Evolutionary conservation across 2,113 vertebrate genomes (phyloP), one percentile per base, ranked within the genome.

Genomic region (Morone chrysops): DNA sequence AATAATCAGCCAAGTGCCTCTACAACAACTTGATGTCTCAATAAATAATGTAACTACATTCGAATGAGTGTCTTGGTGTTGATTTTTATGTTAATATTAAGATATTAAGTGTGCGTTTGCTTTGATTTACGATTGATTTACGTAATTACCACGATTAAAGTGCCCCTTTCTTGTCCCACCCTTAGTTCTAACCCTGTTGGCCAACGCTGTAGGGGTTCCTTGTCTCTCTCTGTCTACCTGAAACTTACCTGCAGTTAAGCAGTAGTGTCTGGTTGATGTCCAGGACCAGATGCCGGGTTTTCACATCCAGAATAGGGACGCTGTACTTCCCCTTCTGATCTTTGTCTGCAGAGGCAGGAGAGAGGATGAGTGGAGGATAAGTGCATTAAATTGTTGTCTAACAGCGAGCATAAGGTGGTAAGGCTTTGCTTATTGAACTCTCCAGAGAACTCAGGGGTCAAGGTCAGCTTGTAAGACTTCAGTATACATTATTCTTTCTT

Each of bases 161-260:
- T 31, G 31, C 31, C 31, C 31, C 31, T 43, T 43, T 20, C 12
- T 56, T 71, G 50, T n/a, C 16, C 41, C 17, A 65, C 16, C 8
- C 20, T 20, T 31, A 50, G 12, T 6, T 60, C n/a, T 12, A 20
- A 11, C 10, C 11, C 9, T 0, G 2, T 10, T 50, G 7, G 8
- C 11, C 41, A 50, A 7, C 59, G n/a, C 31, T 31, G 31, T n/a
- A 6, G 6, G 22, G 22, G 22, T 51, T 13, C 18, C 11, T 56
- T 50, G 18, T 8, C 11, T 40, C 22, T 4, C 45, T 72, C 40
- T 2, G 2, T 75, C 41, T 70, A 73, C 36, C 69, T 81, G 66
- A 84, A 77, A 93, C 94, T 96, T 95, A 99, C 98, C 97, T 99
- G 97, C 98, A 99, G 77, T 94, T 93, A 87, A 99, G 95, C 79